These are phyloP conservation scores for Rhincodon typus DNA, from an alignment of 2,797 vertebrate species.

Conservation along the genomic window DNA sequence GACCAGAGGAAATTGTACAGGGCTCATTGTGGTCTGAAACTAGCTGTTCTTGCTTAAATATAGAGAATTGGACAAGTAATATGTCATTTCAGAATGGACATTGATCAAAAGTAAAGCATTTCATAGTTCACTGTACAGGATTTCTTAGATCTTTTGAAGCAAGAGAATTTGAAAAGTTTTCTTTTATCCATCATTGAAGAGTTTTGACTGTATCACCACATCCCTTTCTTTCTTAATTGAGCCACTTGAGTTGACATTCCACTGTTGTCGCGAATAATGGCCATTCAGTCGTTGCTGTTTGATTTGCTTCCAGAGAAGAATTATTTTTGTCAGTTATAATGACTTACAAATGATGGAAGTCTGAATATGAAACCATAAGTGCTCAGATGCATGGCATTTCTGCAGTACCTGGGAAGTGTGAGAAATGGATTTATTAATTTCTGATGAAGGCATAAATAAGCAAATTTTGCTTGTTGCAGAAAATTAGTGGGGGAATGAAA, in stretches of 20 bases:
- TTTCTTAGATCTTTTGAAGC: not conserved
- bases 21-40: not conserved
- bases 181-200: not conserved
- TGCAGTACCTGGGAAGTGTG: not conserved
- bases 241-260: not conserved
- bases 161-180: not conserved
- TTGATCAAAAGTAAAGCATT: not conserved
- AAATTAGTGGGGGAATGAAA: too few species aligned
- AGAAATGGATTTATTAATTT: not conserved
- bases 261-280: not conserved
- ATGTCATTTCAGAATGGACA: not conserved
- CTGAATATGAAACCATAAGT: not conserved
- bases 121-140: not conserved
- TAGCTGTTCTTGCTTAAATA: not conserved
- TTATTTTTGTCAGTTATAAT: not conserved
- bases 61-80: not conserved
- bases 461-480: not conserved
- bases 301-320: not conserved
- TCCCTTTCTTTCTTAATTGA: not conserved
- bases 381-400: not conserved
- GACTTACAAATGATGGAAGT: not conserved
- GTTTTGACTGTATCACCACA: not conserved
- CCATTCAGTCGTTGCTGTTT: not conserved
- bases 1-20: slow-evolving; percentile 1
- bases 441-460: not conserved